phyloP scores from a whole-genome alignment of 1,140 invertebrate species.

The Scaptomyza hsui region DNA sequence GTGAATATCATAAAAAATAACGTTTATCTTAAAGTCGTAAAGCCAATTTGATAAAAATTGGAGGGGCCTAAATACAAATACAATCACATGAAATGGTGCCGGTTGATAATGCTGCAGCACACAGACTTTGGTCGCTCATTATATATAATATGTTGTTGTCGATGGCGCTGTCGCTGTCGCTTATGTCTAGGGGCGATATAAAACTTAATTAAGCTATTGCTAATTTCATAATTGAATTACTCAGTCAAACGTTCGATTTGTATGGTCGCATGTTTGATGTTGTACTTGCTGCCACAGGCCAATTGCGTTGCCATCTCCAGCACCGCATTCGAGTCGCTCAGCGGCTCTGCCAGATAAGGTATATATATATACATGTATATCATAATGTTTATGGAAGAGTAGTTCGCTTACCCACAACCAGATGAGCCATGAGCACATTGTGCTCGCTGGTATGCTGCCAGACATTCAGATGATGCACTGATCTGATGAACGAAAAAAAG shows the following conservation, averaged over 20 bases:
- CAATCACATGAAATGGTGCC: conserved; percentile 49
- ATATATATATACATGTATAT: background rate
- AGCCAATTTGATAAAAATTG: conserved; percentile 8
- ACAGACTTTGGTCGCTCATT: conserved; percentile 54
- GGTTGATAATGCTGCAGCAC: conserved; percentile 19
- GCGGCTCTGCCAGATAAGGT: conserved; percentile 80
- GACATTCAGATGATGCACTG: conserved; percentile 91
- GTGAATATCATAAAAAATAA: conserved; percentile 20
- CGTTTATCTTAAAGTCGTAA: conserved; percentile 33
- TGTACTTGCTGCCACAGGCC: conserved; percentile 84
- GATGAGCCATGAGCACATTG: conserved; percentile 89
- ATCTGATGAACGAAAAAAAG: conserved; percentile 45
- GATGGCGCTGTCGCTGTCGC: background rate
- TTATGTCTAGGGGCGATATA: conserved; percentile 7
- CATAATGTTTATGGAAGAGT: background rate
- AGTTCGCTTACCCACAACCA: conserved; percentile 88
- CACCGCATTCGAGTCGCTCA: conserved; percentile 85
- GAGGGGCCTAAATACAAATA: conserved; percentile 24
- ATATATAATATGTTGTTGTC: conserved; percentile 9
- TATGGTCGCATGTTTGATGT: conserved; percentile 87
- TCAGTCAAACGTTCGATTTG: conserved; percentile 85
- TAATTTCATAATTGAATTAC: conserved; percentile 30
- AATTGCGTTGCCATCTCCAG: conserved; percentile 85
- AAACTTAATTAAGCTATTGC: conserved; percentile 32
- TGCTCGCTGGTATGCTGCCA: conserved; percentile 92